Base-by-base conservation (phyloP, 2,797 vertebrate genomes). In the Gambusia yucatana region DNA sequence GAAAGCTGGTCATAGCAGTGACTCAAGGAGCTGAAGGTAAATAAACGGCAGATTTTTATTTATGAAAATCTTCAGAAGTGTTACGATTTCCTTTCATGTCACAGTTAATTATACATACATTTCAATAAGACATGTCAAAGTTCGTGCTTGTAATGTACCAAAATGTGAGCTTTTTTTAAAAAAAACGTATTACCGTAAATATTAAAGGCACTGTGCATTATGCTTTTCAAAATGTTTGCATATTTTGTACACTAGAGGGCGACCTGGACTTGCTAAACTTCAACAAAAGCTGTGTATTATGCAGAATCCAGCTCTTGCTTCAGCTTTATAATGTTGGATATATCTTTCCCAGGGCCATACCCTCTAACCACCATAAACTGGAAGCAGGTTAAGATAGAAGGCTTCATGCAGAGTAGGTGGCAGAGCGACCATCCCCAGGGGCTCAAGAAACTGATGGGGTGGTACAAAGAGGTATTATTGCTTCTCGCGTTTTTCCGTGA, bases 321-420 rank as follows among this genome's bases (percentile, higher is more conserved):
- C 55, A 3, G 30, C 22, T 73, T 63, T 11, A 52, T 63, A 28
- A 50, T 43, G 39, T 43, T 43, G 39, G 20, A 5, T n/a, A n/a
- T 69, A 14, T 69, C 2, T 48, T 67, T 63, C 1, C 33, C 75
- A 97, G 97, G 97, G 0, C 91, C 88, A 5, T 97, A 87, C 1
- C 33, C 91, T 17, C 96, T 94, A 41, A 0, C 89, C 13, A 83
- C 72, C 8, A 84, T 98, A 75, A 87, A 98, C 80, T 67, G 94
- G 17, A 95, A 96, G 75, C 89, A 98, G 59, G 91, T 98, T 36
- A 93, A n/a, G 39, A 96, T 98, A 93, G 95, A 98, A 89, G 97
- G 96, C 11, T 97, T 98, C 89, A 0, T 97, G 9, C 85, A 94
- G 20, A 0, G 0, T 43, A 92, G 92, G 70, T 98, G 97, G 97